Evolutionary conservation across 2,797 vertebrate genomes (phyloP), one percentile per base, ranked within the genome.

Genomic region (Sebastes paucispinis): DNA sequence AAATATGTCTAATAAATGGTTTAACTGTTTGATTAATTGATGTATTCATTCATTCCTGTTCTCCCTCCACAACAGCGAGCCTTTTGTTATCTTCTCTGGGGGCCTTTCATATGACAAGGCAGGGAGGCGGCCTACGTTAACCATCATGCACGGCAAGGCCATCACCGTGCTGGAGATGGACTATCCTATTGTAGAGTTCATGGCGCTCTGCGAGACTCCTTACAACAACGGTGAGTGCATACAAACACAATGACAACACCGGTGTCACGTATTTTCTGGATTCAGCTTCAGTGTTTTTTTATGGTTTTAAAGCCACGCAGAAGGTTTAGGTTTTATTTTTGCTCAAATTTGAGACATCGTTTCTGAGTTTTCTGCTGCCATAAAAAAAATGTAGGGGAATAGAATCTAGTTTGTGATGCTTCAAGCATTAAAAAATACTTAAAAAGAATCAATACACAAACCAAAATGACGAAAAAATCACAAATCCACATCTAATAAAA

Each of bases 161-260:
- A 98, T 99, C 92, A 98, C 98, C 36, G 98, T 99, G 84, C 96
- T 99, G 87, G 98, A 99, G 95, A 99, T 99, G 98, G 98, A 99
- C 93, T 97, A 99, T 86, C 97, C 98, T 66, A 99, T 99, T 66
- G 98, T 99, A 64, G 98, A 99, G 93, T 99, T 99, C 94, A 94
- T 98, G 92, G 97, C 96, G 31, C 97, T 99, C 77, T 99, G 98
- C 74, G 98, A 99, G 92, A 99, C 98, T 27, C 98, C 98, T 0
- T 99, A 99, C 94, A 96, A 97, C 86, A 99, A 99, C 31, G 98
- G 98, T 99, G 89, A 96, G 96, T 90, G 68, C 5, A 50, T 10
- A 20, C 31, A 75, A 20, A 55, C n/a, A 75, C 8, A 34, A 1
- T 20, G 74, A 65, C 13, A 20, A 24, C 47, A 25, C 3, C 1